These are phyloP conservation scores for Lota lota DNA, from an alignment of 2,113 vertebrate genomes.

Conservation along the genomic window DNA sequence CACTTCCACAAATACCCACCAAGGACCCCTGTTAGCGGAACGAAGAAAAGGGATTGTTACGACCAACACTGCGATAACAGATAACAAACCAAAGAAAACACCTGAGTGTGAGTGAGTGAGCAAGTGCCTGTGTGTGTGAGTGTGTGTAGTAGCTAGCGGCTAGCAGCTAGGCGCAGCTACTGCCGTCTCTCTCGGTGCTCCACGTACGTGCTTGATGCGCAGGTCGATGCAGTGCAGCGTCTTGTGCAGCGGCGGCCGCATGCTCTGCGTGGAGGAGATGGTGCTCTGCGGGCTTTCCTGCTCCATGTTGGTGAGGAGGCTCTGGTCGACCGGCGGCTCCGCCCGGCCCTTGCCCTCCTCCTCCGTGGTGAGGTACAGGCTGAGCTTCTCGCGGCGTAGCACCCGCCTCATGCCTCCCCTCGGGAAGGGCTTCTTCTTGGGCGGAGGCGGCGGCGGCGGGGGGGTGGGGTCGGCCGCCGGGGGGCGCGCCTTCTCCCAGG, in stretches of 20 bases:
- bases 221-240: slow-evolving; percentile 73
- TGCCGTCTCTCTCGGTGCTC: too few relatives aligned
- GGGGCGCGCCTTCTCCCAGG: slow-evolving; percentile 69
- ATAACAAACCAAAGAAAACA: background rate
- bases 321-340: slow-evolving; percentile 62
- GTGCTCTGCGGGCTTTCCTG: slow-evolving; percentile 78
- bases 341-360: slow-evolving; percentile 59
- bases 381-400: slow-evolving; percentile 71
- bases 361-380: slow-evolving; percentile 60
- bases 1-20: slow-evolving; percentile 79
- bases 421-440: slow-evolving; percentile 35
- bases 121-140: too few relatives aligned
- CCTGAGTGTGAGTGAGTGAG: too few relatives aligned
- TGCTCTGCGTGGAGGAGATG: slow-evolving; percentile 71
- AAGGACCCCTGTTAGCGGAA: slow-evolving; percentile 66
- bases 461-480: slow-evolving; percentile 22
- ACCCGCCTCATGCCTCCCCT: slow-evolving; percentile 59
- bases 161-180: too few relatives aligned
- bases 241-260: slow-evolving; percentile 68
- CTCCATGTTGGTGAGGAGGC: slow-evolving; percentile 75
- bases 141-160: too few relatives aligned
- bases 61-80: too few relatives aligned
- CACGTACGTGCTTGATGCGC: slow-evolving; percentile 68
- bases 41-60: background rate
- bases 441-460: background rate